Base-by-base conservation (phyloP, 2,888 invertebrate species). In the Gortyna flavago region DNA sequence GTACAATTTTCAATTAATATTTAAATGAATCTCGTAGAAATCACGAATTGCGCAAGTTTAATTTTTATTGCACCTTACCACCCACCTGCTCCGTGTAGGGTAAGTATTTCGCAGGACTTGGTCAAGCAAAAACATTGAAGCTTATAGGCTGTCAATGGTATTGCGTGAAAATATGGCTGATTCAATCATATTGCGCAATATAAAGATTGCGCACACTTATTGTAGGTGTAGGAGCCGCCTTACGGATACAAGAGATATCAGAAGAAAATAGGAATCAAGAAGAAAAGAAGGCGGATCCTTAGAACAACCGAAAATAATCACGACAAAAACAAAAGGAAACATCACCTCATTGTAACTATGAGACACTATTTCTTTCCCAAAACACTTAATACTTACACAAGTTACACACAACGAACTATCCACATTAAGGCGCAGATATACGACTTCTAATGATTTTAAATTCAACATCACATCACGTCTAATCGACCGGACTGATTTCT, bases 371-470 rank as follows among this genome's bases (percentile, higher is more conserved):
- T 54, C 13, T 29, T 44, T 78, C 9, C 44, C 4, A 44, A 29
- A 78, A 35, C 41, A 79, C n/a, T 32, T 51, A 35, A 35, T 32
- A 44, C n/a, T 32, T 13, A 32, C 51, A 59, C 59, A 64, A n/a
- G n/a, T 41, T 13, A 29, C 76, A 64, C 57, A 62, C 57, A 72
- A 44, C 38, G 51, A 62, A 44, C 54, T 61, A 61, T n/a, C 59
- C 16, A 25, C 71, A 85, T 85, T 76, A 72, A 38, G 32, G n/a
- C n/a, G n/a, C n/a, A n/a, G n/a, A n/a, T n/a, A n/a, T n/a, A n/a
- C n/a, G n/a, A n/a, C n/a, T n/a, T n/a, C n/a, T n/a, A n/a, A n/a
- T n/a, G n/a, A n/a, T n/a, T n/a, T n/a, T n/a, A n/a, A n/a, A n/a
- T n/a, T n/a, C n/a, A n/a, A n/a, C n/a, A n/a, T n/a, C n/a, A n/a